These are phyloP conservation scores for Adela reaumurella DNA, from an alignment of 2,888 invertebrate species.

Conservation along the genomic window DNA sequence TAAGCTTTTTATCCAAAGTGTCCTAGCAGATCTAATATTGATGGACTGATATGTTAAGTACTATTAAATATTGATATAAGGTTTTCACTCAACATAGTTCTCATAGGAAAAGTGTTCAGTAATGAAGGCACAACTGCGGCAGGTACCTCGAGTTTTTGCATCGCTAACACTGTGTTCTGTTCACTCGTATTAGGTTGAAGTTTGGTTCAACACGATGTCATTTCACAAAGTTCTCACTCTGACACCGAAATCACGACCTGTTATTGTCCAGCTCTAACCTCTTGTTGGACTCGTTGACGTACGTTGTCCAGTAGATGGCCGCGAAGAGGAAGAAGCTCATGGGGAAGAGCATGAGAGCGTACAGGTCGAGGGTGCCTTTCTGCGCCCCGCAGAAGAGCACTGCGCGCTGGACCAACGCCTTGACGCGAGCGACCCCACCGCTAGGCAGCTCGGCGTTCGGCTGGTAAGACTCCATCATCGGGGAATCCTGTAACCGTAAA, in stretches of 20 bases:
- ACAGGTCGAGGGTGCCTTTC: slow-evolving; percentile 57
- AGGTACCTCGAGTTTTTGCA: background rate
- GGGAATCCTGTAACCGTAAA: slow-evolving; percentile 32
- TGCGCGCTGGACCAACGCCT: slow-evolving; percentile 37
- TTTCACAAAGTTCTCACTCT: too few species aligned
- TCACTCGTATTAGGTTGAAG: too few species aligned
- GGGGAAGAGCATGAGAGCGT: slow-evolving; percentile 59
- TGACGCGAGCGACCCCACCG: slow-evolving; percentile 28
- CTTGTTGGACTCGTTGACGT: slow-evolving; percentile 49
- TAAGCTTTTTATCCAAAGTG: too few species aligned
- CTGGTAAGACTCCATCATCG: slow-evolving; percentile 39
- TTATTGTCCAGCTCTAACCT: background rate
- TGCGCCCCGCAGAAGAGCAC: slow-evolving; percentile 62
- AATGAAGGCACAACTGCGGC: background rate
- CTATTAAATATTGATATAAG: too few species aligned
- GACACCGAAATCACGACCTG: background rate
- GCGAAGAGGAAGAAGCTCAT: slow-evolving; percentile 56
- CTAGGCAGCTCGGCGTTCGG: slow-evolving; percentile 25
- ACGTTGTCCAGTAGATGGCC: slow-evolving; percentile 59
- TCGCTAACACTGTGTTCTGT: too few species aligned
- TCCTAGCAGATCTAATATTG: too few species aligned
- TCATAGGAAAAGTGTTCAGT: background rate
- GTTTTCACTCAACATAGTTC: background rate
- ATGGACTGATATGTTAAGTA: too few species aligned
- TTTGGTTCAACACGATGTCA: too few species aligned